phyloP scores from a whole-genome alignment of 2,797 vertebrate species.

The Pseudopleuronectes americanus region DNA sequence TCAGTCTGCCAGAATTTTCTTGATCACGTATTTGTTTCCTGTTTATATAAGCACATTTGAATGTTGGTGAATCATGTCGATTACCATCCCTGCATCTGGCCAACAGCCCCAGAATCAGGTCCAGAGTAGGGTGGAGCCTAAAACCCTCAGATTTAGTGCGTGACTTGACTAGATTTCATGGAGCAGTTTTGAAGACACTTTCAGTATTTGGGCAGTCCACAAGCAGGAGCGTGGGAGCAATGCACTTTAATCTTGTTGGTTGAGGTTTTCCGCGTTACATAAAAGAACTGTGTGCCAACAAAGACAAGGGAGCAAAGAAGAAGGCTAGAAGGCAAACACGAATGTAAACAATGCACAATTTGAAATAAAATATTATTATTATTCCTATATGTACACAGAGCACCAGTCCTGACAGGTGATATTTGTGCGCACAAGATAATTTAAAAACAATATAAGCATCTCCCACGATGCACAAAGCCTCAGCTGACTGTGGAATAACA shows the following conservation, averaged over 20 bases:
- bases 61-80: conserved; percentile 4
- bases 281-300: too few species aligned
- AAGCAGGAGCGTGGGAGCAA: background rate
- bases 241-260: background rate
- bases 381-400: too few species aligned
- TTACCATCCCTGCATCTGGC: background rate
- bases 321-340: too few species aligned
- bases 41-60: background rate
- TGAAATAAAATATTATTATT: too few species aligned
- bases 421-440: too few species aligned
- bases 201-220: background rate
- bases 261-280: too few species aligned
- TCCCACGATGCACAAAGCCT: too few species aligned
- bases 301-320: too few species aligned
- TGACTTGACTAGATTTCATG: background rate
- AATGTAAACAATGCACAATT: too few species aligned
- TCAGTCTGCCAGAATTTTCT: background rate
- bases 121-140: background rate
- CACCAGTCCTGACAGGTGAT: too few species aligned
- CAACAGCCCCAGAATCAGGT: background rate
- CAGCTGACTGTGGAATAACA: too few species aligned
- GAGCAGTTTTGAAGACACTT: background rate
- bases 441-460: too few species aligned
- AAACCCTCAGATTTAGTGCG: background rate
- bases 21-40: background rate